Conservation (phyloP, 2,797 vertebrate genomes). For the Acanthurus tractus region DNA sequence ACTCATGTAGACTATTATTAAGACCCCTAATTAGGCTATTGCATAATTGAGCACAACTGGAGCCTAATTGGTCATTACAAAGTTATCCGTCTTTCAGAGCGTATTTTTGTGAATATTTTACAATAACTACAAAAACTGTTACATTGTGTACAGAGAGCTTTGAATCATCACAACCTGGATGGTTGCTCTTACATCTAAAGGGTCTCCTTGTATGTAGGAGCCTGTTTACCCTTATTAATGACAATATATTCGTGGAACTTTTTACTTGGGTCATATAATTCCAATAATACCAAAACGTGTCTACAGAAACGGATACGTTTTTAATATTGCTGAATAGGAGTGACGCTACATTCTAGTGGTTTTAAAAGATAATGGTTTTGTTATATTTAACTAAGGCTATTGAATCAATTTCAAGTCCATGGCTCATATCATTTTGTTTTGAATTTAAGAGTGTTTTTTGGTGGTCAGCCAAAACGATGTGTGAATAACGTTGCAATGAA, state of each 20-base stretch:
- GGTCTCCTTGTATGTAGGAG: neutral
- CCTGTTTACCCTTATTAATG: constrained; percentile 6
- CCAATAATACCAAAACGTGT: no score
- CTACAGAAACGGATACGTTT: no score
- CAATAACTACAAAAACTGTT: neutral
- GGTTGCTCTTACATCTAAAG: neutral
- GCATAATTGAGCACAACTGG: constrained; percentile 6
- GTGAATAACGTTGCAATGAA: no score
- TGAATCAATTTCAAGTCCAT: neutral
- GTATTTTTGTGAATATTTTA: neutral
- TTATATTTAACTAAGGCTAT: neutral
- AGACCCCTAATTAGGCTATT: constrained; percentile 18
- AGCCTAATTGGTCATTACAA: constrained; percentile 22
- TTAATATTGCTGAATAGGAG: no score
- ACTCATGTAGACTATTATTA: constrained; percentile 6
- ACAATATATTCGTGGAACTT: constrained; percentile 3
- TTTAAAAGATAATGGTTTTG: no score
- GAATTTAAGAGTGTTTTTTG: neutral
- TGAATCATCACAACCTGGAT: neutral
- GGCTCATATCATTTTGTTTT: neutral
- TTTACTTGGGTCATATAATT: neutral
- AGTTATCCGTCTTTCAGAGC: constrained; percentile 6
- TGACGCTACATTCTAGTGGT: no score
- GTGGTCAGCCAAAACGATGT: no score
- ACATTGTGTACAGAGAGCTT: no score